Evolutionary conservation across 2,797 vertebrate genomes (phyloP), one percentile per base, ranked within the genome.

Genomic region (Antennarius maculatus): DNA sequence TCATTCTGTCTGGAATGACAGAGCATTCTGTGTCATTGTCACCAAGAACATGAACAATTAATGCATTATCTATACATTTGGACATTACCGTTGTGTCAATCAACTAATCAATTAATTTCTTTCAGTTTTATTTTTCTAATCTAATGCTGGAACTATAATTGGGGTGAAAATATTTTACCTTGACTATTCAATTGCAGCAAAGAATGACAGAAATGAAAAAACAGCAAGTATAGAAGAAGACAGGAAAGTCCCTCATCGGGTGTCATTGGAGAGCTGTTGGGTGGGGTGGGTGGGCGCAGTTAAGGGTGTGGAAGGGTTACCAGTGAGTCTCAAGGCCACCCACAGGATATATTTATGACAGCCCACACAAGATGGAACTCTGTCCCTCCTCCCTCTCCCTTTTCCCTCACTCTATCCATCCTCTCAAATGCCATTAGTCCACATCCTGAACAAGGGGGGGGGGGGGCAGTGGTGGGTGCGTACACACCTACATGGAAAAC

Each of bases 331-430:
- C 80, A 87, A 94, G 82, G 88, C 88, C 80, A 88, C 66, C 37
- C 16, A 93, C 90, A 95, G 95, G 94, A 96, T 95, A 95, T 94
- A 94, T 91, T 93, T 94, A 94, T 93, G 93, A 91, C 91, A 95
- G 91, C 90, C 87, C 88, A 92, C 92, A 93, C 93, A 96, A 96
- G 95, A 96, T 96, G 94, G 94, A 95, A 95, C 90, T 86, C 91
- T 88, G 78, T 92, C 90, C 90, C 91, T 88, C 92, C 92, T 79
- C 74, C 57, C 66, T 34, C 79, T 79, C 78, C 90, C 91, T 90
- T 17, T 27, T 9, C 18, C 23, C 18, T 2, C 82, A 88, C 93
- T 88, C 87, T 75, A 79, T 86, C 76, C 84, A 89, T 89, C 81
- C 92, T 92, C 91, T 88, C 87, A 92, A 94, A 91, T 67, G 62